phyloP scores from a whole-genome alignment of 2,888 invertebrate species.

The Ormyrus nitidulus region DNA sequence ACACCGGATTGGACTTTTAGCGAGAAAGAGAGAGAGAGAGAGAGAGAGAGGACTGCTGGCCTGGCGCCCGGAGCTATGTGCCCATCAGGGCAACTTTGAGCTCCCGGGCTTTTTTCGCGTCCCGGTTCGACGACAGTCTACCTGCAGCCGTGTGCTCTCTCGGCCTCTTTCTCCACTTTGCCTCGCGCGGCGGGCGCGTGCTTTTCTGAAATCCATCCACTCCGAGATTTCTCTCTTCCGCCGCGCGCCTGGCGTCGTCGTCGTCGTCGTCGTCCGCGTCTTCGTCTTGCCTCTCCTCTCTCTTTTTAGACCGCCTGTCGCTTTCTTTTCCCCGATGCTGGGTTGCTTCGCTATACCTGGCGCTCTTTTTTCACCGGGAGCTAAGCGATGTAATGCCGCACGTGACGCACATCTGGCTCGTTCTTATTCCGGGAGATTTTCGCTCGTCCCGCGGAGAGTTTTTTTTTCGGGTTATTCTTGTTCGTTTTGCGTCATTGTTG shows the following conservation, averaged over 20 bases:
- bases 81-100: slow-evolving; percentile 15
- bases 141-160: background rate
- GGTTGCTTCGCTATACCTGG: no score
- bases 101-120: slow-evolving; percentile 14
- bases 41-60: slow-evolving; percentile 9
- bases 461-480: no score
- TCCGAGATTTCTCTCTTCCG: slow-evolving; percentile 26
- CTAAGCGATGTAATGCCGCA: slow-evolving; percentile 12
- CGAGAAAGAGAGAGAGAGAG: slow-evolving; percentile 11
- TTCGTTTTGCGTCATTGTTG: no score
- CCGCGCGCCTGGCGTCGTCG: no score
- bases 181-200: background rate
- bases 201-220: slow-evolving; percentile 44
- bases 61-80: slow-evolving; percentile 17
- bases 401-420: background rate
- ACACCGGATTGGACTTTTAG: slow-evolving; percentile 16
- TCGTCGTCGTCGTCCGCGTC: no score
- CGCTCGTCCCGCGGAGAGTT: no score
- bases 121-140: slow-evolving; percentile 9
- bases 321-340: no score
- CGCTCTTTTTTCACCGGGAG: no score
- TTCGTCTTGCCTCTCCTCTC: background rate
- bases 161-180: slow-evolving; percentile 26
- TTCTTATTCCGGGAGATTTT: background rate
- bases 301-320: background rate